Base-by-base conservation (phyloP, 2,797 vertebrate species). In the Sebastes aleutianus region DNA sequence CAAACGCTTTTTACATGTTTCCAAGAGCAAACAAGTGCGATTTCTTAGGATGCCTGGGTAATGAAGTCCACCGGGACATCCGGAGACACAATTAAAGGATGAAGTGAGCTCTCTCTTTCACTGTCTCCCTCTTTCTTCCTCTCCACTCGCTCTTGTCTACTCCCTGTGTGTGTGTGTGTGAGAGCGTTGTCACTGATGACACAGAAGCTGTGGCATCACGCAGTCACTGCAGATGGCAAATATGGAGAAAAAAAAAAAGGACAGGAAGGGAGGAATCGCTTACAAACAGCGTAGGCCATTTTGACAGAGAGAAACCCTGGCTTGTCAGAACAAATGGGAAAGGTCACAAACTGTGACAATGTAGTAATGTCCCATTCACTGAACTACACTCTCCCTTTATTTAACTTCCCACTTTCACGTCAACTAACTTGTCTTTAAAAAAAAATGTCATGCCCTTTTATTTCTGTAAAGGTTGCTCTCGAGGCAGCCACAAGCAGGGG, bases 41-140 rank as follows among this genome's bases (percentile, higher is more conserved):
- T 89, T 92, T 89, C 85, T 89, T 75, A 47, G 64, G 87, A 87
- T 87, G 86, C 71, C 76, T 76, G 84, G 89, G 88, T 93, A 92
- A 94, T 94, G 91, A 94, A 87, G 91, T 92, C 93, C 82, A 58
- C 85, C 1, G 93, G 90, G 93, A 94, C 87, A 53, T n/a, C 78
- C 78, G 27, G 80, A 90, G 75, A 75, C 85, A 74, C 87, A 91
- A 87, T 91, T 93, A 87, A 91, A 89, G 81, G 75, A 84, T 90
- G 85, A 84, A 86, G 79, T 72, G 70, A 85, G 82, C 67, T 82
- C 83, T 87, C 67, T 79, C 74, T 88, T 75, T 53, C 70, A 16
- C 70, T 2, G 70, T 72, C 76, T 86, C 70, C 47, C 62, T 26
- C 65, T 77, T 76, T 86, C 62, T 77, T 84, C 56, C 78, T 47